Conservation (phyloP, 2,888 invertebrate genomes). For the Arctia plantaginis region DNA sequence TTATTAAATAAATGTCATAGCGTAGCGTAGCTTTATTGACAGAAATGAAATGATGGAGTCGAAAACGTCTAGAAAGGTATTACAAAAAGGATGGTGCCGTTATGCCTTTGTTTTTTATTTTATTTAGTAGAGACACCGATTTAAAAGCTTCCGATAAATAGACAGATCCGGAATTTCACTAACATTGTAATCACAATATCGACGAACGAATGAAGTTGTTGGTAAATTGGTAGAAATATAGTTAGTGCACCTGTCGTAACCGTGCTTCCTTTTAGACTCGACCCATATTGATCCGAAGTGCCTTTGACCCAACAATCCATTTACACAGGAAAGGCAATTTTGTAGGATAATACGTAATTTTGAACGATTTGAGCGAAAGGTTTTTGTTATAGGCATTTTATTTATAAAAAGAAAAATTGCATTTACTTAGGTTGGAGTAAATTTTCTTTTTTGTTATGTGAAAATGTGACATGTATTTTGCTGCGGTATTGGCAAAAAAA, state of each 20-base stretch:
- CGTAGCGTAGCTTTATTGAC: too few relatives aligned
- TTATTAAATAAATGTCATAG: too few relatives aligned
- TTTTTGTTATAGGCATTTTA: constrained; percentile 21
- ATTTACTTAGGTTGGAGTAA: constrained; percentile 11
- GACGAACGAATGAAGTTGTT: constrained; percentile 1
- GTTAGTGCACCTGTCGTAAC: constrained; percentile 19
- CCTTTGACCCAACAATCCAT: constrained; percentile 32
- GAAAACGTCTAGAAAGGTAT: not conserved
- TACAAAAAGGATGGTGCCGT: too few relatives aligned
- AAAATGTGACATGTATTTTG: not conserved
- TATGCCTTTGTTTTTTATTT: too few relatives aligned
- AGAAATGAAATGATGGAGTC: not conserved
- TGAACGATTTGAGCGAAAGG: constrained; percentile 35
- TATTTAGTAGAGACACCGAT: not conserved
- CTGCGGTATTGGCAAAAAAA: not conserved
- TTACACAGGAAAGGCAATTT: constrained; percentile 46
- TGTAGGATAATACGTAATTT: constrained; percentile 44
- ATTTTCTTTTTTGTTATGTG: not conserved
- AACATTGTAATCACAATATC: constrained; percentile 14
- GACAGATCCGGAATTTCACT: not conserved
- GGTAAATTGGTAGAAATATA: constrained; percentile 12
- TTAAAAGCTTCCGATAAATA: not conserved
- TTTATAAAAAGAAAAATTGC: constrained; percentile 12
- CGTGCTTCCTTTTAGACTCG: constrained; percentile 10
- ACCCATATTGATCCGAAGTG: constrained; percentile 29